Percentiles rank a stretch among this genome's conserved stretches.
phyloP scores from a whole-genome alignment of 2,888 invertebrate genomes.

The Tethea ocularis region DNA sequence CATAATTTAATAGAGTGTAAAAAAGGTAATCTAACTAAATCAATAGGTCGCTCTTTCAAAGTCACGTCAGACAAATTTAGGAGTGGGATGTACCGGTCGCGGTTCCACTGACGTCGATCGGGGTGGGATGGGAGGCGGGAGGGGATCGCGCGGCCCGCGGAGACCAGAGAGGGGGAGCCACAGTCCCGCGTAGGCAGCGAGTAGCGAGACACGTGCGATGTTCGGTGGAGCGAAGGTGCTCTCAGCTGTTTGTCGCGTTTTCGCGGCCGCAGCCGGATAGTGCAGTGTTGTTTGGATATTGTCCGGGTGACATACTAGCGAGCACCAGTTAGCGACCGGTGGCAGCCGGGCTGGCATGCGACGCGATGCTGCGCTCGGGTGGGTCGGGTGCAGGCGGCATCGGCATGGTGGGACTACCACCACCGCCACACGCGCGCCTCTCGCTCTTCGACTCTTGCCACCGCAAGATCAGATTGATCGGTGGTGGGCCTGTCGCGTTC shows the following conservation, averaged over 20 bases:
- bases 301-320: background rate
- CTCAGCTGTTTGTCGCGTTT: conserved; percentile 45
- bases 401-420: conserved; percentile 67
- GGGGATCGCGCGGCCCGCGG: conserved; percentile 47
- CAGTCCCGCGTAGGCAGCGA: conserved; percentile 80
- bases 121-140: conserved; percentile 66
- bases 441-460: conserved; percentile 89
- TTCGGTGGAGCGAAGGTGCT: conserved; percentile 83
- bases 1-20: background rate
- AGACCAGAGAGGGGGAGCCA: conserved; percentile 51
- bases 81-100: conserved; percentile 1
- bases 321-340: conserved; percentile 12
- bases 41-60: conserved; percentile 51
- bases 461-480: conserved; percentile 88
- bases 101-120: background rate
- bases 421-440: conserved; percentile 81
- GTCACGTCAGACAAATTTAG: conserved; percentile 35
- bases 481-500: conserved; percentile 86
- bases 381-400: conserved; percentile 78
- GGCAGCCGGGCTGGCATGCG: conserved; percentile 38
- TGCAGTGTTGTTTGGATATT: conserved; percentile 28
- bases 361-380: conserved; percentile 69
- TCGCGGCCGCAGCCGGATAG: conserved; percentile 58
- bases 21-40: conserved; percentile 32
- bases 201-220: conserved; percentile 72